Conservation (phyloP, 2,797 vertebrate genomes). For the Scarus forsteni region DNA sequence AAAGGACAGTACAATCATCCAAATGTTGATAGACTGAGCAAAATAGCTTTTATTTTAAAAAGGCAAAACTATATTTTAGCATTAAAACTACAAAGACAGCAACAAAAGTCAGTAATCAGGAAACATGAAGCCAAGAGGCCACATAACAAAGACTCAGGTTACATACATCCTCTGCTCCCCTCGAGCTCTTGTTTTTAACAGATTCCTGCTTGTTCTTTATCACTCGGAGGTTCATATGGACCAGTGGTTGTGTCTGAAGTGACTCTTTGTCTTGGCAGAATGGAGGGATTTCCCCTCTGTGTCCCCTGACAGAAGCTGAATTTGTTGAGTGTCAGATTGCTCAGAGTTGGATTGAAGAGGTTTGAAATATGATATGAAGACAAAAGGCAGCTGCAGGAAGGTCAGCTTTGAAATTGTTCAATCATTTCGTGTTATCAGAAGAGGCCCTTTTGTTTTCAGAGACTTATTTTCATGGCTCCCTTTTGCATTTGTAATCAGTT, state of each 20-base stretch:
- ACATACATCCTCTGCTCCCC: constrained; percentile 50
- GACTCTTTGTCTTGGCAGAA: constrained; percentile 37
- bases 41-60: no score
- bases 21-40: no score
- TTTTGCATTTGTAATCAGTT: no score
- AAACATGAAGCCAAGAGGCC: constrained; percentile 46
- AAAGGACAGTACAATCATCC: no score
- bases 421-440: no score
- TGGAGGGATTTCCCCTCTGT: neutral
- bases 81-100: neutral
- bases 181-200: constrained; percentile 12
- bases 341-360: neutral
- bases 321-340: constrained; percentile 24
- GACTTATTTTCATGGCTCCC: no score
- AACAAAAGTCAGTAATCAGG: neutral
- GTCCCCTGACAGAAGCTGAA: neutral
- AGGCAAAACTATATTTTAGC: no score
- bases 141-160: constrained; percentile 69
- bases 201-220: constrained; percentile 28
- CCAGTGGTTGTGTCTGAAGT: constrained; percentile 32
- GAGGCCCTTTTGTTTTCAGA: no score
- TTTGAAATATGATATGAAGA: neutral
- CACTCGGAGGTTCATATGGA: constrained; percentile 21
- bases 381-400: neutral
- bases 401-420: neutral